Evolutionary conservation across 92 coral and sea anemone species (phyloP).

Genomic region (Parazoanthus darwini): DNA sequence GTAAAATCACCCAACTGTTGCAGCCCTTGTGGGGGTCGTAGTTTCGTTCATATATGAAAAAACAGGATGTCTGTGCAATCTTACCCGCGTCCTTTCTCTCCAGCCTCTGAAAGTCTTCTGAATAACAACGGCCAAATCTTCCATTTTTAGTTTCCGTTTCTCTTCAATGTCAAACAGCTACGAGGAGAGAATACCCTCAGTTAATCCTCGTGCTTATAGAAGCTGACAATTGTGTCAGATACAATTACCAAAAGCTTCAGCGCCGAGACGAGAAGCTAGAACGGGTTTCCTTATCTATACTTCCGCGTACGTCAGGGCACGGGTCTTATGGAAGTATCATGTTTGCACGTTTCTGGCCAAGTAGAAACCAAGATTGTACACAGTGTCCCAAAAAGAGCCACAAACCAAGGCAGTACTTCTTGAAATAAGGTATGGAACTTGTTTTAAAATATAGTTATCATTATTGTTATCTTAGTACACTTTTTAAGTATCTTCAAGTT

Average conservation of each 20-base stretch:
- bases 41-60: neutral
- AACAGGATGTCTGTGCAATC: neutral
- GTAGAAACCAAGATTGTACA: neutral
- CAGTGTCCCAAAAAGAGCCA: neutral
- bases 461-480: too few relatives aligned
- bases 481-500: too few relatives aligned
- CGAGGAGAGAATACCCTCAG: slow-evolving; percentile 16
- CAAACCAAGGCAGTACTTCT: too few relatives aligned
- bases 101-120: slow-evolving; percentile 94
- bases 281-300: neutral
- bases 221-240: neutral
- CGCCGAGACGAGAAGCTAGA: neutral
- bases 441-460: too few relatives aligned
- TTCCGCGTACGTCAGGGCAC: neutral
- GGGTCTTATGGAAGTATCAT: neutral
- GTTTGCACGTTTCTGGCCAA: neutral
- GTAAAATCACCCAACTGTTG: neutral
- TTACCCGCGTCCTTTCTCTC: slow-evolving; percentile 77
- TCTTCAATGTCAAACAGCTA: slow-evolving; percentile 96
- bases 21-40: neutral
- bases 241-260: neutral
- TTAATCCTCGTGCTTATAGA: neutral
- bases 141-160: slow-evolving; percentile 78
- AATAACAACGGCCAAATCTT: slow-evolving; percentile 87
- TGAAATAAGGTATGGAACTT: too few relatives aligned